Evolutionary conservation across 2,113 vertebrate genomes (phyloP).

Genomic region (Anas platyrhynchos): DNA sequence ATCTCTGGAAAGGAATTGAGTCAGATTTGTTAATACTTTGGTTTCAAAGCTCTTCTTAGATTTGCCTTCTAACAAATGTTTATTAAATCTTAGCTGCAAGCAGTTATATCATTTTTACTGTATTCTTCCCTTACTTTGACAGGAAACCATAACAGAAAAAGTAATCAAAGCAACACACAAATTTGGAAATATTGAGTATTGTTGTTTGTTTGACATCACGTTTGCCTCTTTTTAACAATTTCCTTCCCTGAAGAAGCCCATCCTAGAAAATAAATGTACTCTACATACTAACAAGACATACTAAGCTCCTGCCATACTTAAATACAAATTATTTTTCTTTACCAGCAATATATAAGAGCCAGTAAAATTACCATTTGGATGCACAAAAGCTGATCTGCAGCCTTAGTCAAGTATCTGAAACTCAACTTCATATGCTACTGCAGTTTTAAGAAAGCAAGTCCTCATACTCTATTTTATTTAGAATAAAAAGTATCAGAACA

Average conservation of each 20-base stretch:
- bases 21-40: background rate
- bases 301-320: background rate
- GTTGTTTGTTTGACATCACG: background rate
- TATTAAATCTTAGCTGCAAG: background rate
- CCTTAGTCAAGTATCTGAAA: background rate
- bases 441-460: background rate
- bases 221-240: background rate
- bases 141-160: background rate
- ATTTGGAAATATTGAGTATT: background rate
- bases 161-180: background rate
- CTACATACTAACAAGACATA: background rate
- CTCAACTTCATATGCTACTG: background rate
- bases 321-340: background rate
- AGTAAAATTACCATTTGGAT: background rate
- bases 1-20: background rate
- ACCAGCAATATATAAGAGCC: background rate
- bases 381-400: background rate
- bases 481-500: background rate
- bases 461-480: background rate
- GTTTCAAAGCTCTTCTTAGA: slow-evolving; percentile 9
- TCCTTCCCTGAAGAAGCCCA: background rate
- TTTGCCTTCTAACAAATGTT: background rate
- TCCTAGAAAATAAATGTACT: background rate
- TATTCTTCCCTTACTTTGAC: background rate
- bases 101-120: background rate